Base-by-base conservation (phyloP, 2,888 invertebrate species). In the Phortica magna region DNA sequence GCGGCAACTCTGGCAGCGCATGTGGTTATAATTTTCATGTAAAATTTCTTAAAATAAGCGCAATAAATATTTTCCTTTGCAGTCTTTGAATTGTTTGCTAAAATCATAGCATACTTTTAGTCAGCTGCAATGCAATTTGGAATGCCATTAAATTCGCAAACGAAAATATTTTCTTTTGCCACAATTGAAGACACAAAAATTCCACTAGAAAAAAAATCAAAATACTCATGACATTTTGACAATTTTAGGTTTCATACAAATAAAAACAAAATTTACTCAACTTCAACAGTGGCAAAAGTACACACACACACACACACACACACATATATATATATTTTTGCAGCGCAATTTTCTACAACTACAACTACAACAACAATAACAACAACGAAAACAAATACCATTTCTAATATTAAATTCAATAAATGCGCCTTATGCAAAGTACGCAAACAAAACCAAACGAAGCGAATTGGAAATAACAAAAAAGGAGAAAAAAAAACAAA, bases 381-480 rank as follows among this genome's bases (percentile, higher is more conserved):
- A 48, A 48, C 14, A 48, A 48, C 9, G 48, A 48, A 48, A 48
- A 31, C 22, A 64, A 64, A 31, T 64, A 22, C 64, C 64, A 64
- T 64, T 64, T 64, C 64, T 64, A 64, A 64, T 64, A 64, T 64
- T 39, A 64, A 64, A 64, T 64, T 64, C 64, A 64, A 64, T 64
- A 64, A 64, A 64, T 31, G 70, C 70, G 70, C 70, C 70, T 53
- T 53, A 70, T 70, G 70, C 70, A 55, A 70, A 70, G 48, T 53
- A 43, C 48, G 70, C 53, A 17, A 70, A 53, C 70, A 19, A 53
- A 70, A 53, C 9, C 68, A 59, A 19, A 4, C 9, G 19, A 1
- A 59, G 59, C 59, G 22, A 19, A n/a, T 9, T 31, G 31, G 31
- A 2, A 31, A 31, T 4, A 31, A 31, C 2, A 31, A 31, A 31